A percentile compares a stretch with the other conserved stretches of the same genome.
Evolutionary conservation across 2,797 vertebrate genomes (phyloP).

Genomic region (Sylvia borin): DNA sequence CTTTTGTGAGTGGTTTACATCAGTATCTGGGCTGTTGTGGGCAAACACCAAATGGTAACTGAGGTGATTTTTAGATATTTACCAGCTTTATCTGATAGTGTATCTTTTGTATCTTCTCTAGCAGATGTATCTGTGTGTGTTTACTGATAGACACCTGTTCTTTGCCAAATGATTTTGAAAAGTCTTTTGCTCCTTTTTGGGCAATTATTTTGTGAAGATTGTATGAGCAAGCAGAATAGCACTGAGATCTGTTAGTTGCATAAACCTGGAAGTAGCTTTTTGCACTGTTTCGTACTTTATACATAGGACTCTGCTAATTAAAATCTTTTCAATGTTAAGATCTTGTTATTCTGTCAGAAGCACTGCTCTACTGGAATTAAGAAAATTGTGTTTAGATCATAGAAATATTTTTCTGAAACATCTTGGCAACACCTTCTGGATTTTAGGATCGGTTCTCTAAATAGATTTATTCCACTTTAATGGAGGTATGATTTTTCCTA

Average conservation of each 20-base stretch:
- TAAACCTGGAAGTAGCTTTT: not conserved
- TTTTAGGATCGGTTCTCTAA: not conserved
- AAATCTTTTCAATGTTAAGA: not conserved
- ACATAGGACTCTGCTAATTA: not conserved
- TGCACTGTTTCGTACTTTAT: not conserved
- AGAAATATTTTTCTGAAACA: not conserved
- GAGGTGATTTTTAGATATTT: not conserved
- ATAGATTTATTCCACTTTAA: not conserved
- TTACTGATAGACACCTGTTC: not conserved
- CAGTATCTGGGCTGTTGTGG: not conserved
- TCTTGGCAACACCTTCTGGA: not conserved
- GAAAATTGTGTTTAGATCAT: not conserved
- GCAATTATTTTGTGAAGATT: not conserved
- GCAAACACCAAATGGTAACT: not conserved
- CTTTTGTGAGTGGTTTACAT: not conserved
- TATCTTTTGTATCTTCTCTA: not conserved
- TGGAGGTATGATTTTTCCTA: not conserved
- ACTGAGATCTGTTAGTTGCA: not conserved
- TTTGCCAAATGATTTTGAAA: not conserved
- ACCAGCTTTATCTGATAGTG: not conserved
- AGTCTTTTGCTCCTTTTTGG: not conserved
- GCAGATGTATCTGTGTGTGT: rapidly evolving
- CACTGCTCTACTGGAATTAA: not conserved
- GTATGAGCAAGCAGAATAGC: not conserved
- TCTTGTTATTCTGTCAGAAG: not conserved